A percentile compares a stretch with the other conserved stretches of the same genome.
These are phyloP conservation scores for Barypeithes pellucidus DNA, from an alignment of 2,888 invertebrate genomes.

Conservation along the genomic window DNA sequence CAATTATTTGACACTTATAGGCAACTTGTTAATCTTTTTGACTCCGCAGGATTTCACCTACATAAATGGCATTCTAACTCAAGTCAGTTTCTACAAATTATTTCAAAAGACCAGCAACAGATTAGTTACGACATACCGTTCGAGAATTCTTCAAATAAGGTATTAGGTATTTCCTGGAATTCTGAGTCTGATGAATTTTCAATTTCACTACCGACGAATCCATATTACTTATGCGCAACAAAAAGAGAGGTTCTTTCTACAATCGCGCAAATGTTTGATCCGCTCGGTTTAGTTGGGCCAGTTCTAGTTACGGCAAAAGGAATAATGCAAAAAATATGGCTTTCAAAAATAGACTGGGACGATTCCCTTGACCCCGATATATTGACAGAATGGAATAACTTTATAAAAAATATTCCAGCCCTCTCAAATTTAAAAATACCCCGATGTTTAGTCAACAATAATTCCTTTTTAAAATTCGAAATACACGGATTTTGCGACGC, in stretches of 20 bases:
- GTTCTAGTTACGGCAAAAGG: conserved; percentile 45
- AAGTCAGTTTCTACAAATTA: background rate
- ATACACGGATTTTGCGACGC: conserved; percentile 57
- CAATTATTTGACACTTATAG: conserved; percentile 2
- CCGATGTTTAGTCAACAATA: conserved; percentile 32
- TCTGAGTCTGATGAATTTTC: conserved; percentile 6
- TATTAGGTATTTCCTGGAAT: conserved; percentile 32
- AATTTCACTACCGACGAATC: background rate
- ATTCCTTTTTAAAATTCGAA: conserved; percentile 13
- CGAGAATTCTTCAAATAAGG: conserved; percentile 15
- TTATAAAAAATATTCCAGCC: conserved; percentile 16
- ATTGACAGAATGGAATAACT: conserved; percentile 37
- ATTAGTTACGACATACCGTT: background rate
- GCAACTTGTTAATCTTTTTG: conserved; percentile 9
- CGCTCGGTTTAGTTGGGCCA: conserved; percentile 47
- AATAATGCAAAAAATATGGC: conserved; percentile 51
- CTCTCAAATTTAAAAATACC: conserved; percentile 43
- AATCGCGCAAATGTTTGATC: conserved; percentile 47
- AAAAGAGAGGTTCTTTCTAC: conserved; percentile 46
- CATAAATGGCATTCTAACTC: conserved; percentile 43
- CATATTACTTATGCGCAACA: background rate
- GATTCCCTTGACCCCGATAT: background rate
- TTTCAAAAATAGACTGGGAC: conserved; percentile 46
- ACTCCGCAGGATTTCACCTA: conserved; percentile 14
- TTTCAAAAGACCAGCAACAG: background rate